Conservation (phyloP, 2,113 vertebrate species). For the Calyptomena viridis region DNA sequence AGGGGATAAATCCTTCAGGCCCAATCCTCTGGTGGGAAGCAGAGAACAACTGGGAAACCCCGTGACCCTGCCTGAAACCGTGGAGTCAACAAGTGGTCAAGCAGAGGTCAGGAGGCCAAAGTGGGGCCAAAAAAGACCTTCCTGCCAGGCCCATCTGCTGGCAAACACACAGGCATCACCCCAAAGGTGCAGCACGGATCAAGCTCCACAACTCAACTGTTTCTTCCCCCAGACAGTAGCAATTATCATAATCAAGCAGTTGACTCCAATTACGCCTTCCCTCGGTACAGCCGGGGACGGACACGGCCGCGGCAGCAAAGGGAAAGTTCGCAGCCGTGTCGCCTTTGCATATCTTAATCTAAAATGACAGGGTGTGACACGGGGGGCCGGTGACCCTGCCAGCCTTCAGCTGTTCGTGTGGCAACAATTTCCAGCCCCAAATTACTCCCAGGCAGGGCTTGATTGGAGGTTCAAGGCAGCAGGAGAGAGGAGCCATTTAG, state of each 20-base stretch:
- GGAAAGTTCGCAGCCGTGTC: conserved; percentile 82
- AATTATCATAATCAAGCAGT: conserved; percentile 98
- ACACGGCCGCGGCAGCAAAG: conserved; percentile 74
- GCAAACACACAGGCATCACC: conserved; percentile 28
- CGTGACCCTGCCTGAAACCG: not conserved
- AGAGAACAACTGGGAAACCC: conserved; percentile 16
- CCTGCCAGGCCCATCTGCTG: conserved; percentile 54
- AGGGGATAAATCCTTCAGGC: conserved; percentile 71
- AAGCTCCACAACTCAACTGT: conserved; percentile 52
- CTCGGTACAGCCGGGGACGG: conserved; percentile 85
- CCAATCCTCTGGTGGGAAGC: conserved; percentile 32
- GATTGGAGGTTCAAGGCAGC: conserved; percentile 59
- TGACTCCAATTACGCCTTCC: conserved; percentile 98
- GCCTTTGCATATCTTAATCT: conserved; percentile 98
- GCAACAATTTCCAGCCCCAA: conserved; percentile 93
- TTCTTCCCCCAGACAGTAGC: conserved; percentile 89
- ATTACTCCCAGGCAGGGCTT: conserved; percentile 85
- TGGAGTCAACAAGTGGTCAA: conserved; percentile 66
- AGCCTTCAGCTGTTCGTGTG: conserved; percentile 85
- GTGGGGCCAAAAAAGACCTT: conserved; percentile 39
- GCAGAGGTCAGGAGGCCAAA: conserved; percentile 56
- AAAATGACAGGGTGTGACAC: conserved; percentile 97
- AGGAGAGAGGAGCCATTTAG: conserved; percentile 62
- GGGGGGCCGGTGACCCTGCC: conserved; percentile 85
- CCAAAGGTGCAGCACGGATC: conserved; percentile 59